These are phyloP conservation scores for Drosophila robusta DNA, from an alignment of 2,888 invertebrate species.

Conservation along the genomic window DNA sequence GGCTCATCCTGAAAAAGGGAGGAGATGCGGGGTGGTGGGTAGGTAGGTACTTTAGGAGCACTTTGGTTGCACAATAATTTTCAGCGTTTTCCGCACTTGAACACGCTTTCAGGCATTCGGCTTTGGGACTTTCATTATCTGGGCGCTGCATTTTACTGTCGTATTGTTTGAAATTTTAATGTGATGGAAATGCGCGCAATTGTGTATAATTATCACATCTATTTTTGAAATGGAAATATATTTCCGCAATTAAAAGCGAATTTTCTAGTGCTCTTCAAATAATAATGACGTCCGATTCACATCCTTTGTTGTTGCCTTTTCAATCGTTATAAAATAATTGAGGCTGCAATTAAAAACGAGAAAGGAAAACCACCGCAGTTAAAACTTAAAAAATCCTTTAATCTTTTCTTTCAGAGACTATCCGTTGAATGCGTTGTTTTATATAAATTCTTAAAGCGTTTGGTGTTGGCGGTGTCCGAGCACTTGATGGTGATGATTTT, in stretches of 20 bases:
- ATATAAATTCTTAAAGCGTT: not conserved
- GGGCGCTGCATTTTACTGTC: constrained; percentile 61
- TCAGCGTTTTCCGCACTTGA: constrained; percentile 77
- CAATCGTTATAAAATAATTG: constrained; percentile 36
- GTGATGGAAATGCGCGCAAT: constrained; percentile 71
- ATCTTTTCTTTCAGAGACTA: not conserved
- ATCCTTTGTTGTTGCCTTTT: constrained; percentile 45
- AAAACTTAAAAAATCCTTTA: not conserved
- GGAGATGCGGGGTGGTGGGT: too few species aligned
- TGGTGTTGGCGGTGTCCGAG: not conserved
- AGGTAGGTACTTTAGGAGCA: constrained; percentile 70
- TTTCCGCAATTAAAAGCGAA: constrained; percentile 74
- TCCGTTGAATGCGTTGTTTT: not conserved
- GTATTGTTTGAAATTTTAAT: constrained; percentile 73
- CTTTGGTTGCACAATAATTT: constrained; percentile 74
- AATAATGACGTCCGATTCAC: constrained; percentile 42
- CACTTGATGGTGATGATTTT: constrained; percentile 26
- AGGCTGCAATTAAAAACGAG: constrained; percentile 54
- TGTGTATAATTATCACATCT: constrained; percentile 69
- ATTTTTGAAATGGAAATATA: constrained; percentile 59
- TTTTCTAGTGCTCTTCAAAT: constrained; percentile 68
- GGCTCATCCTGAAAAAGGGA: constrained; percentile 5
- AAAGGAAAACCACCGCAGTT: constrained; percentile 3
- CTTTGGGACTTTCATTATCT: constrained; percentile 47
- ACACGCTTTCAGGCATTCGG: constrained; percentile 65